Conservation (phyloP, 2,113 vertebrate genomes). For the Prochilodus magdalenae region DNA sequence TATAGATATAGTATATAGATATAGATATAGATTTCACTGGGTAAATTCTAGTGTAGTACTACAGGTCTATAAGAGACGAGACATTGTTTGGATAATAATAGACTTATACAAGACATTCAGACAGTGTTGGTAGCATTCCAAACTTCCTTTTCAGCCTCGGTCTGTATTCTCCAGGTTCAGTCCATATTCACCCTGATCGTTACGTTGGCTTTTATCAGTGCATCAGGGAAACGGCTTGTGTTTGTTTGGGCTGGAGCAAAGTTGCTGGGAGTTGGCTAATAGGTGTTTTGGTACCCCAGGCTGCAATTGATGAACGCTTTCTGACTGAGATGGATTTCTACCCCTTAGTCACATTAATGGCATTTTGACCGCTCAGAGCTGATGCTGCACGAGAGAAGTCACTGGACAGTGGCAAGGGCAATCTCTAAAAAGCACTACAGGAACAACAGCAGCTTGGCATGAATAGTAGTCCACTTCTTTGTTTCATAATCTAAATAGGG, state of each 20-base stretch:
- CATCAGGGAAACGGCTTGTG: background rate
- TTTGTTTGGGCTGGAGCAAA: background rate
- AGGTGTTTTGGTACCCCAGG: conserved; percentile 7
- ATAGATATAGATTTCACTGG: too few species aligned
- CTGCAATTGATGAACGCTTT: conserved; percentile 11
- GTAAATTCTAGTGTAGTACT: too few species aligned
- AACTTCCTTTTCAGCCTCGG: background rate
- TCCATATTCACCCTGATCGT: background rate
- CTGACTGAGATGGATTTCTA: background rate
- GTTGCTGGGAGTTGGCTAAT: conserved; percentile 1
- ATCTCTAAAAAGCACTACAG: background rate
- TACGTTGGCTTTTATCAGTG: background rate
- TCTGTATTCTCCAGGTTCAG: background rate
- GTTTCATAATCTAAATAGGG: background rate
- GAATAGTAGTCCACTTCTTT: background rate
- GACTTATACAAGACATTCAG: too few species aligned
- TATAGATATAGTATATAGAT: too few species aligned
- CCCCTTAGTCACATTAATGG: conserved; percentile 4
- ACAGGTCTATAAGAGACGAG: too few species aligned
- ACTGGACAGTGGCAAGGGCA: background rate
- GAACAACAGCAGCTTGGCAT: background rate
- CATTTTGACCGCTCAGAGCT: background rate
- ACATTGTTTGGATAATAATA: too few species aligned
- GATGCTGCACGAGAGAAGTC: background rate
- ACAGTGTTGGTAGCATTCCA: background rate